These are phyloP conservation scores for Porites australiensis DNA, from an alignment of 64 coral and sea anemone species.

Conservation along the genomic window DNA sequence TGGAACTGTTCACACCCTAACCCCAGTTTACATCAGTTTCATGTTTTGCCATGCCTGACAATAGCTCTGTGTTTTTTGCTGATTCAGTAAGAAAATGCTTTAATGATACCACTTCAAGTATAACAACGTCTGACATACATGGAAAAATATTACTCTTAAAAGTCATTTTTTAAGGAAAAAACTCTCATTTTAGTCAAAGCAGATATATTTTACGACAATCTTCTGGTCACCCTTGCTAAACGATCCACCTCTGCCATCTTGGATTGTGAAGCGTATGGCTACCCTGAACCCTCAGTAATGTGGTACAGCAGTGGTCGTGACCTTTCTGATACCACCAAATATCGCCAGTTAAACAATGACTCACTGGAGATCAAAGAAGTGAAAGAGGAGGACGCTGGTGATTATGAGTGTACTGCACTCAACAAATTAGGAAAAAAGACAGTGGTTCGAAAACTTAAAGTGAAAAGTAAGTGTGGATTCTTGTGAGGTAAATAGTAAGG, in stretches of 20 bases:
- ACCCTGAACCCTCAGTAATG: constrained; percentile 78
- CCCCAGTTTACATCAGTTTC: too few species aligned
- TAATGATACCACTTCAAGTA: too few species aligned
- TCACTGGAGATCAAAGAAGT: constrained; percentile 74
- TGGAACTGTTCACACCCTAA: too few species aligned
- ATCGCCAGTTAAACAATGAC: constrained; percentile 68
- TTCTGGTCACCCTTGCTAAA: constrained; percentile 63
- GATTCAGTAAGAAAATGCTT: too few species aligned
- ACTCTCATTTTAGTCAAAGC: constrained; percentile 68
- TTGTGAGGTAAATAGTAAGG: too few species aligned
- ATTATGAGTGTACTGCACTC: constrained; percentile 83
- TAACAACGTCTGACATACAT: too few species aligned
- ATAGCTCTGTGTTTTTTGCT: too few species aligned
- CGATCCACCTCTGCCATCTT: constrained; percentile 68
- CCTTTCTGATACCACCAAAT: constrained; percentile 60
- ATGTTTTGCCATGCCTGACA: too few species aligned
- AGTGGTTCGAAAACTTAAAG: constrained; percentile 61
- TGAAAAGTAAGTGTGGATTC: constrained; percentile 64
- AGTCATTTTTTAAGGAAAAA: not conserved
- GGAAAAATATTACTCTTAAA: too few species aligned
- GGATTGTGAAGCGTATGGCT: constrained; percentile 81
- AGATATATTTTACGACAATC: constrained; percentile 70
- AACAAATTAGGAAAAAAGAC: constrained; percentile 68
- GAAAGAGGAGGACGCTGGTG: constrained; percentile 63
- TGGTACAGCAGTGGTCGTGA: constrained; percentile 87